A percentile compares a stretch with the other conserved stretches of the same genome.
Evolutionary conservation across 2,797 vertebrate species (phyloP).

Genomic region (Percopsis omiscomaycus): DNA sequence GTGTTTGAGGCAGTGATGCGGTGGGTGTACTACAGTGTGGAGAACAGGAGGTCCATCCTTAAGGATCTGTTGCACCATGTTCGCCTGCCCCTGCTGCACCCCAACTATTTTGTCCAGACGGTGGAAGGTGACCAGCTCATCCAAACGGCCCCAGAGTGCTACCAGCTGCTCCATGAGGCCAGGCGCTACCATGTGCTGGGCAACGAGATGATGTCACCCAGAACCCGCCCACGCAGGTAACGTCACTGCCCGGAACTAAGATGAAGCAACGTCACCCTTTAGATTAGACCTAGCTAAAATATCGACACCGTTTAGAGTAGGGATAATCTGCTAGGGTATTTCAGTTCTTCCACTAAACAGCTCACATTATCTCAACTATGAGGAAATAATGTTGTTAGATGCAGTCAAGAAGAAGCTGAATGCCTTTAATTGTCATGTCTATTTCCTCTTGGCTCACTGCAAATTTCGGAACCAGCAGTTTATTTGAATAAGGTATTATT

Average conservation of each 20-base stretch:
- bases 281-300: too few relatives aligned
- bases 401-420: background rate
- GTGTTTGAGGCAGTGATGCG: conserved; percentile 97
- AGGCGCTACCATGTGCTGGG: conserved; percentile 95
- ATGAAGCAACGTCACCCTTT: too few relatives aligned
- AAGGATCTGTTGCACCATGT: conserved; percentile 92
- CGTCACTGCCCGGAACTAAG: background rate
- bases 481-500: background rate
- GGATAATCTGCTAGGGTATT: too few relatives aligned
- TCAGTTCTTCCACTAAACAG: background rate
- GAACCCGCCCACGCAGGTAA: conserved; percentile 96
- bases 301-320: too few relatives aligned
- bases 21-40: conserved; percentile 91
- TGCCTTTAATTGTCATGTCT: background rate
- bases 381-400: background rate
- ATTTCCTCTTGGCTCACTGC: background rate
- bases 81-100: conserved; percentile 91
- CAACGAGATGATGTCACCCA: conserved; percentile 98
- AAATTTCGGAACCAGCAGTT: background rate
- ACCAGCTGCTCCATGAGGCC: conserved; percentile 95
- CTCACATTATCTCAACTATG: background rate
- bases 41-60: conserved; percentile 84
- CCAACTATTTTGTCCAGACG: conserved; percentile 98
- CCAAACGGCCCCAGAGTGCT: conserved; percentile 94
- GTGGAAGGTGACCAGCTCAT: conserved; percentile 96